Base-by-base conservation (phyloP, 2,797 vertebrate species). In the Lithobates sylvaticus region DNA sequence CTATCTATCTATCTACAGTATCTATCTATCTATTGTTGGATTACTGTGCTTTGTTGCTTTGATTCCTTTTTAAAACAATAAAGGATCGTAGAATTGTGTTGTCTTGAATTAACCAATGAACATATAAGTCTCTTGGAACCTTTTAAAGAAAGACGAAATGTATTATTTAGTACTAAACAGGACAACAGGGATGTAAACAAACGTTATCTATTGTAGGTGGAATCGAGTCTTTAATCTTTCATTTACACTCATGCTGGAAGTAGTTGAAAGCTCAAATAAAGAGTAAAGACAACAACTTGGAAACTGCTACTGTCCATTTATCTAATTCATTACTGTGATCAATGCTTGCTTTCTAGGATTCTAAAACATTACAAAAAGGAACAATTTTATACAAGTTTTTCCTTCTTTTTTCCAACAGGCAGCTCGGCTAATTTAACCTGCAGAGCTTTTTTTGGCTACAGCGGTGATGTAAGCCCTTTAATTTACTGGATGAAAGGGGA, bases 401-500 rank as follows among this genome's bases (percentile, higher is more conserved):
- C 89, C 18, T 89, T 54, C 26, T 92, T 27, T 92, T 78, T 91
- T 23, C 44, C 88, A 89, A 90, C 95, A 99, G 98, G 97, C 2
- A 92, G 94, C 64, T 94, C 95, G 87, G 93, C 97, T 92, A 99
- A 99, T 94, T 93, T 99, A 91, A 99, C 98, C n/a, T 99, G 98
- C 92, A 92, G 95, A 92, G 97, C 97, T 29, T 99, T 98, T 92
- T 99, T 99, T 82, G 98, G 98, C 76, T 99, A 98, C 90, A 98
- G 97, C 75, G 97, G 98, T 64, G 98, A 98, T 34, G 97, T 96
- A 91, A 98, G 96, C 90, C 96, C 98, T 10, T 94, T 98, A 91
- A 97, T 99, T 93, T 99, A 99, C 92, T 99, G 98, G 98, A 99
- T 99, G 97, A 99, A 99, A 94, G 98, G 98, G 65, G 98, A 99